Percentiles rank a stretch among this genome's conserved stretches.
These are phyloP conservation scores for Chironomus riparius DNA, from an alignment of 2,888 invertebrate species.

Conservation along the genomic window DNA sequence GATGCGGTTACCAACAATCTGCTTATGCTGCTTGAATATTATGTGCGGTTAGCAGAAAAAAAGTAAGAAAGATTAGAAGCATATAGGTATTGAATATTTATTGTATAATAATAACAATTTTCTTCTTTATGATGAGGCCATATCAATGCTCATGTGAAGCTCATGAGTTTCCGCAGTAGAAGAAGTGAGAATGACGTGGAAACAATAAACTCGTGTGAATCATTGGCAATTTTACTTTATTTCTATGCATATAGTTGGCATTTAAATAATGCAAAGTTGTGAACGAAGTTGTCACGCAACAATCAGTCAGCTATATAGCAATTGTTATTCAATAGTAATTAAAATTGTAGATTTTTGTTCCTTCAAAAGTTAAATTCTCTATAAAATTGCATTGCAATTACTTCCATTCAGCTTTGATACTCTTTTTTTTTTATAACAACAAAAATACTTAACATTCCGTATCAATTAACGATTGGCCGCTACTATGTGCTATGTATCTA, in stretches of 20 bases:
- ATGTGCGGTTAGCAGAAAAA: not conserved
- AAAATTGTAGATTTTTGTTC: not conserved
- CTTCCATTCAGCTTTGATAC: not conserved
- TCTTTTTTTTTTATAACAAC: not conserved
- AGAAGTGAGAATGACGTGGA: not conserved
- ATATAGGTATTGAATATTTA: no score
- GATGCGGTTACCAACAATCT: not conserved
- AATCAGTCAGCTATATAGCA: not conserved
- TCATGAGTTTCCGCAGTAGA: not conserved
- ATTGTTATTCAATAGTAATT: not conserved
- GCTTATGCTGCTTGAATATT: not conserved
- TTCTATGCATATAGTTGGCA: not conserved
- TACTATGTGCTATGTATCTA: no score
- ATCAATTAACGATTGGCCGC: not conserved
- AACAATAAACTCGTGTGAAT: constrained; percentile 10
- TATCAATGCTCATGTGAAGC: not conserved
- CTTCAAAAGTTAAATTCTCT: not conserved
- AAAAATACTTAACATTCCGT: not conserved
- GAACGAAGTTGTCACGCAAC: not conserved
- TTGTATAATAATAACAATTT: no score
- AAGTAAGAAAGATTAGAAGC: no score
- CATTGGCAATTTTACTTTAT: not conserved
- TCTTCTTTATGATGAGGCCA: not conserved
- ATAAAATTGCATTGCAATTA: not conserved
- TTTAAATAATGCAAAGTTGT: no score